phyloP scores from a whole-genome alignment of 2,797 vertebrate species.

The Platyrinchus mystaceus region DNA sequence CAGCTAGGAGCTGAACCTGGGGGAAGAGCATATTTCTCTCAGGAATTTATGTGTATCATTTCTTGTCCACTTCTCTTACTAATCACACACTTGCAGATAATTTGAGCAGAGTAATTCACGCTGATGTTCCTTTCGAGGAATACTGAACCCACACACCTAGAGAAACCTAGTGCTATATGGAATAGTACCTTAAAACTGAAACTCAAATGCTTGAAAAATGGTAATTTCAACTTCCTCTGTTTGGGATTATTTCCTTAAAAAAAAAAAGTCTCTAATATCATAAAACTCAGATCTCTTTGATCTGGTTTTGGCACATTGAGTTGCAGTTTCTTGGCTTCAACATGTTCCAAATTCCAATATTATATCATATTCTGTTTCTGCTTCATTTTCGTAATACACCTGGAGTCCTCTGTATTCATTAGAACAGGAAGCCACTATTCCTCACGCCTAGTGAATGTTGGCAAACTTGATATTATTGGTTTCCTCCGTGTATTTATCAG shows the following conservation, averaged over 20 bases:
- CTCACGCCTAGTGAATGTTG: slow-evolving; percentile 8
- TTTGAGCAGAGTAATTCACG: accelerated
- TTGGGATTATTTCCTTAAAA: neutral
- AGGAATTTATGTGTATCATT: neutral
- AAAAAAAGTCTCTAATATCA: neutral
- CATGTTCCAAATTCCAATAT: neutral
- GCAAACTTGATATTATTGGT: neutral
- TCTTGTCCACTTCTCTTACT: neutral
- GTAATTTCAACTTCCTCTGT: neutral
- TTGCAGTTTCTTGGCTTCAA: neutral
- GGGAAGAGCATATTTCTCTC: neutral
- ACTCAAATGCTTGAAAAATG: neutral
- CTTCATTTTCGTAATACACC: neutral
- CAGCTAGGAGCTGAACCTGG: neutral
- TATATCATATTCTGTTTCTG: neutral
- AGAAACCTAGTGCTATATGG: neutral
- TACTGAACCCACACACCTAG: neutral
- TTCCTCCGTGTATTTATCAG: neutral
- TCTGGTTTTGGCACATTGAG: neutral
- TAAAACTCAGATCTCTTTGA: neutral
- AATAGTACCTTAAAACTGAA: neutral
- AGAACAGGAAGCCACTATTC: neutral
- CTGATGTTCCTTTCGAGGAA: neutral
- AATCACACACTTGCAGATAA: neutral
- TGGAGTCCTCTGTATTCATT: neutral